These are phyloP conservation scores for Calypte anna DNA, from an alignment of 2,113 vertebrate genomes.

Conservation along the genomic window DNA sequence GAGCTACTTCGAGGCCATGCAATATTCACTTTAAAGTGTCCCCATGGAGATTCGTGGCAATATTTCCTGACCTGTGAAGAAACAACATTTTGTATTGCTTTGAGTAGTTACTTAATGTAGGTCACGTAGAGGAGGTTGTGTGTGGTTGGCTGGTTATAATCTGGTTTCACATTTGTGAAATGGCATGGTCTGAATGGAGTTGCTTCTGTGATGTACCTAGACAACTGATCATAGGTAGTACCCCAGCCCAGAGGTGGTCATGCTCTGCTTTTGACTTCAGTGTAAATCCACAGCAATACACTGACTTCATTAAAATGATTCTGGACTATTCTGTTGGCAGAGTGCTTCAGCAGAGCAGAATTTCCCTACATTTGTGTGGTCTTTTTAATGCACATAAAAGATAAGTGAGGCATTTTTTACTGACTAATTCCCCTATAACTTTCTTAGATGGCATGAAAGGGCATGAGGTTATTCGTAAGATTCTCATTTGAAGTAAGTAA, in stretches of 20 bases:
- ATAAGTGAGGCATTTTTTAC: slow-evolving; percentile 24
- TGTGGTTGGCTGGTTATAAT: not conserved
- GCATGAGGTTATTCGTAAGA: slow-evolving; percentile 56
- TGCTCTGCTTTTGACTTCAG: not conserved
- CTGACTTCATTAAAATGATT: not conserved
- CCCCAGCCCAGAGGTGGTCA: not conserved
- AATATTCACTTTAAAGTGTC: not conserved
- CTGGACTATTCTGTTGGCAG: slow-evolving; percentile 8
- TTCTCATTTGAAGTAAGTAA: slow-evolving; percentile 68
- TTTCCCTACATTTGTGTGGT: slow-evolving; percentile 34
- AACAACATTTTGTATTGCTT: not conserved
- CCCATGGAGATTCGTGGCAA: rapidly evolving
- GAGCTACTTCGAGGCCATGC: not conserved
- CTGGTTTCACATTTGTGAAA: not conserved
- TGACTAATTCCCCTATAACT: slow-evolving; percentile 39
- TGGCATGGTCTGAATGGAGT: not conserved
- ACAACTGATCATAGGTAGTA: not conserved
- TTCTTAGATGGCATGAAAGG: slow-evolving; percentile 58
- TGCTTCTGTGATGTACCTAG: not conserved
- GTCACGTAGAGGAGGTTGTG: not conserved
- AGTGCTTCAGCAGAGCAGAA: not conserved
- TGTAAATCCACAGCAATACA: not conserved
- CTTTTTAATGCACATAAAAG: slow-evolving; percentile 3
- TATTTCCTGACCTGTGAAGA: slow-evolving; percentile 5
- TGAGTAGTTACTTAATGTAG: not conserved